Evolutionary conservation across 2,797 vertebrate genomes (phyloP).

Genomic region (Dallia pectoralis): DNA sequence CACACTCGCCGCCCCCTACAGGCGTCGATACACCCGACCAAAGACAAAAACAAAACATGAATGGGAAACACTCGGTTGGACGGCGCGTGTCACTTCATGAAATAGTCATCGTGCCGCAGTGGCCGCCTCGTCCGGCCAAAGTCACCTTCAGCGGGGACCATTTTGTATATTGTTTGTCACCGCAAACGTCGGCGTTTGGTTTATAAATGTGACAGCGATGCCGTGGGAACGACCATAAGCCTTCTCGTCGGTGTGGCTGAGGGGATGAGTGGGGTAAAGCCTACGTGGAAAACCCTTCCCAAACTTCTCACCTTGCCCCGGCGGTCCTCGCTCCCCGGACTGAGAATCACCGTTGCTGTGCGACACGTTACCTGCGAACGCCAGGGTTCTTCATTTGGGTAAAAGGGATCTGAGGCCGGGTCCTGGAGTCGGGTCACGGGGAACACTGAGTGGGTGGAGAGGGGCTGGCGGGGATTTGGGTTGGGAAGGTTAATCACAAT

Average conservation of each 20-base stretch:
- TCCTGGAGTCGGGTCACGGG: conserved; percentile 21
- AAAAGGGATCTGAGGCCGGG: conserved; percentile 65
- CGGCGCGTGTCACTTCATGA: conserved; percentile 56
- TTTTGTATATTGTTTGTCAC: conserved; percentile 64
- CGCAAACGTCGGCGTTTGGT: conserved; percentile 38
- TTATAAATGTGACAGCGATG: conserved; percentile 52
- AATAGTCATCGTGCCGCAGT: conserved; percentile 40
- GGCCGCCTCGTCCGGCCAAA: conserved; percentile 48
- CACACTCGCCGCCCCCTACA: conserved; percentile 39
- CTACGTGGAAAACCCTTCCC: conserved; percentile 58
- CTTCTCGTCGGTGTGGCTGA: conserved; percentile 34
- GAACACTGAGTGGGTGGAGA: conserved; percentile 8
- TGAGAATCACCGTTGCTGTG: conserved; percentile 69
- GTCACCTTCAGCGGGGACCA: conserved; percentile 54
- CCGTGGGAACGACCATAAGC: conserved; percentile 46
- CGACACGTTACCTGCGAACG: conserved; percentile 63
- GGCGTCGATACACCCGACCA: conserved; percentile 42
- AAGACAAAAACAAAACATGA: conserved; percentile 44
- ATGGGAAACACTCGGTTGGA: conserved; percentile 61
- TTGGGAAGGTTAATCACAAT: conserved; percentile 74
- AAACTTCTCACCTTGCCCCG: conserved; percentile 58
- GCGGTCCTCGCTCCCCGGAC: conserved; percentile 57
- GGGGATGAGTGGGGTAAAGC: conserved; percentile 18
- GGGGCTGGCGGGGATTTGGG: conserved; percentile 56
- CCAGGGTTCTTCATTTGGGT: conserved; percentile 73